These are phyloP conservation scores for Hypocryptadius cinnamomeus DNA, from an alignment of 2,113 vertebrate genomes.

Conservation along the genomic window DNA sequence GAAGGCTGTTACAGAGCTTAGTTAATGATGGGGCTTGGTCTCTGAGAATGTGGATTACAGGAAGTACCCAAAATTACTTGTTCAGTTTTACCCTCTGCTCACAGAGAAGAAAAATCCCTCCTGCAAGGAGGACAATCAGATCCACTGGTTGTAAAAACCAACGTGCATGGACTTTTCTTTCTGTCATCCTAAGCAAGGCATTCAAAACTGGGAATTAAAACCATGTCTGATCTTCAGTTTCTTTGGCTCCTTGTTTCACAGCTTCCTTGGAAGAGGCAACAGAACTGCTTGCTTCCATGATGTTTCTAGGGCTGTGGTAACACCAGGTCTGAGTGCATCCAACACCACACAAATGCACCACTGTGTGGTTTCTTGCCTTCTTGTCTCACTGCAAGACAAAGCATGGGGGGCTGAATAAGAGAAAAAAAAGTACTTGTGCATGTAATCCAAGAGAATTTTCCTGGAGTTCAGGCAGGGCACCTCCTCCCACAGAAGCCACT, in stretches of 20 bases:
- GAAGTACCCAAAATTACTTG: not conserved
- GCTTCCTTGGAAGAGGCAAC: not conserved
- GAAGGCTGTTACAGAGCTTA: not conserved
- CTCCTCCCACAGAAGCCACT: not conserved
- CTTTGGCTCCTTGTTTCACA: not conserved
- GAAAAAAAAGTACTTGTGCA: not conserved
- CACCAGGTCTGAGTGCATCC: not conserved
- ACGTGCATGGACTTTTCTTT: not conserved
- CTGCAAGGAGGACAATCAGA: not conserved
- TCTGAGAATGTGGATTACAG: not conserved
- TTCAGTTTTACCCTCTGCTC: not conserved
- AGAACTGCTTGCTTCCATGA: not conserved
- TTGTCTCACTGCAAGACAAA: not conserved
- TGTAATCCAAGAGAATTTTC: not conserved
- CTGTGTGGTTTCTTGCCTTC: not conserved
- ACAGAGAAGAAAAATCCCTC: not conserved
- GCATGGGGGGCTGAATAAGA: not conserved
- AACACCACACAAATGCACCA: not conserved
- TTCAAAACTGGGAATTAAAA: not conserved
- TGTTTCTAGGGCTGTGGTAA: not conserved
- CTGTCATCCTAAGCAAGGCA: not conserved
- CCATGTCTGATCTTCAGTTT: not conserved
- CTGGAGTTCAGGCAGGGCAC: not conserved
- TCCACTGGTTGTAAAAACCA: not conserved
- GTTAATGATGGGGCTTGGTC: not conserved